Base-by-base conservation (phyloP, 2,888 invertebrate genomes). In the Drosophila putrida region DNA sequence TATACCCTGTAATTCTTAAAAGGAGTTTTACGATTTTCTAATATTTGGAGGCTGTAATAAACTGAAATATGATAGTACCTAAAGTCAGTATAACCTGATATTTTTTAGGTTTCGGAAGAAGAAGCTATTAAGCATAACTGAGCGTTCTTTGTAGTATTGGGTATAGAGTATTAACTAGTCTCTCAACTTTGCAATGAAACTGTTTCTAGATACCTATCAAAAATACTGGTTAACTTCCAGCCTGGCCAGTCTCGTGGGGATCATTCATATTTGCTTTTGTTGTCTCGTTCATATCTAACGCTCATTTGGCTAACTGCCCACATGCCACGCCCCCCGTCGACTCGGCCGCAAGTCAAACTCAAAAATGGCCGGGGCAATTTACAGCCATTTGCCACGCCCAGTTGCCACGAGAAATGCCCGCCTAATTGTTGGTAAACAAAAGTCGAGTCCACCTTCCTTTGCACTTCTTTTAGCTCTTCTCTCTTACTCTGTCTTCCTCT, bases 351-450 rank as follows among this genome's bases (percentile, higher is more conserved):
- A 70, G 67, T 67, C 71, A 70, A 73, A 68, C 88, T 83, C 76
- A 81, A 78, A 82, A 87, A 77, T 75, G 80, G 75, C 60, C 70
- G 63, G 55, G 63, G 82, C 77, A 82, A 88, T 87, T 84, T 84
- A 81, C 76, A 75, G 87, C 60, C 79, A 78, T 86, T 86, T 75
- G 81, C 88, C 88, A 88, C 81, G 72, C 84, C 75, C 36, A 64
- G 41, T 49, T 54, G 73, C 54, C 63, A 31, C 67, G 71, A 69
- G 35, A 49, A 82, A 70, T 71, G 73, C 62, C 71, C 85, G 70
- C 65, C 71, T 82, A 87, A 87, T 89, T 84, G 88, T 84, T 88
- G 82, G 82, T 87, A 89, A 84, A 88, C 82, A 87, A 84, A 84
- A 81, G 87, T 73, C 80, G 62, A 35, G 51, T 44, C 28, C 13